Base-by-base conservation (phyloP, 1,140 invertebrate genomes). In the Drosophila tropicalis region DNA sequence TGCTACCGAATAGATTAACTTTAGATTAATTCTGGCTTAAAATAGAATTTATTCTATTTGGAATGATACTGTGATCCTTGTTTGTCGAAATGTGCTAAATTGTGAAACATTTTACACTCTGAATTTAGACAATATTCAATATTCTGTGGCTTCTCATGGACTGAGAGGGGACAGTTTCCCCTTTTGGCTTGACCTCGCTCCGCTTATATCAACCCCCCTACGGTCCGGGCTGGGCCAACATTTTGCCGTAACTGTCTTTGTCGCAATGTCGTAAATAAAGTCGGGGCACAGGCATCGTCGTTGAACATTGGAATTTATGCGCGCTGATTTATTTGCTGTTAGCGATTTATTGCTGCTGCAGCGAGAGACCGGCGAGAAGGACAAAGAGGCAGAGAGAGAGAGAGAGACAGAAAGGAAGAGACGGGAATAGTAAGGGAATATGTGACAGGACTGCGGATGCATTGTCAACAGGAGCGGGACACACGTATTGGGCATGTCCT, bases 251-350 rank as follows among this genome's bases (percentile, higher is more conserved):
- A 87, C 79, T 86, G 83, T 87, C 84, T 86, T 87, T 87, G 84
- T 87, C 84, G 84, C 84, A 87, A 86, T 87, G 83, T 87, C 84
- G 84, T 87, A 87, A 87, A 87, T 87, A 87, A 87, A 87, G 84
- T 84, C 84, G 77, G 80, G 84, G 85, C 79, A 83, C 44, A 32
- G 74, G 68, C 74, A 67, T 81, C 89, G 73, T 81, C 83, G 87
- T 77, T 65, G 84, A 77, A 84, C 89, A 89, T 89, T 91, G 89
- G 89, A 89, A 91, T 91, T 91, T 91, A 91, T 91, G 81, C 74
- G 84, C 87, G 79, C 82, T 91, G 89, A 91, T 91, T 91, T 91
- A 91, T 91, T 91, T 91, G 89, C 89, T 89, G 84, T 90, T 91
- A 87, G 84, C 84, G 81, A 91, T 91, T 91, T 91, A 91, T 91